Percentiles rank a stretch among this genome's conserved stretches.
Conservation (phyloP, 2,797 vertebrate species). For the Girardinus metallicus region DNA sequence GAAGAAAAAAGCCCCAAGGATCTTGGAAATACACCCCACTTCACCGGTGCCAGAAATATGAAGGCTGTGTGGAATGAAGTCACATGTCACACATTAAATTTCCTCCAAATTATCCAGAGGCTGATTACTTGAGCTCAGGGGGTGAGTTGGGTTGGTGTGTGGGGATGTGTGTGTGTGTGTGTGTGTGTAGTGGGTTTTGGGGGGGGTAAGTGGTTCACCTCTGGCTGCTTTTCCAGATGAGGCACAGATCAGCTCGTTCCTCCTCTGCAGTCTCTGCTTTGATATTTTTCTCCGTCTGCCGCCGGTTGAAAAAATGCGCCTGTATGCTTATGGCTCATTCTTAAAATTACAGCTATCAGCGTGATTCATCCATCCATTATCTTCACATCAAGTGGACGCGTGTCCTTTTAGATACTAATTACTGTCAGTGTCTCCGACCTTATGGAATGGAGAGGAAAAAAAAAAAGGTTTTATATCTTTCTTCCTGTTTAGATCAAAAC, state of each 20-base stretch:
- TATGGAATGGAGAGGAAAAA: background rate
- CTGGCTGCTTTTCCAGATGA: conserved; percentile 19
- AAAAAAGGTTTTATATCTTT: background rate
- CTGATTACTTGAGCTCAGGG: conserved; percentile 13
- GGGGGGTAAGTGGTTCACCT: conserved; percentile 7
- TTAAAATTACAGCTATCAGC: conserved; percentile 14
- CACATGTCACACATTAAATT: conserved; percentile 26
- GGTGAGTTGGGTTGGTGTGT: background rate
- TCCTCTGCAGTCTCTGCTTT: conserved; percentile 36
- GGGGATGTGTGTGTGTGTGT: too few relatives aligned
- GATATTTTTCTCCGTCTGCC: conserved; percentile 5
- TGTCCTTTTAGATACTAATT: conserved; percentile 30
- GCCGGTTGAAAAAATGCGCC: conserved; percentile 15
- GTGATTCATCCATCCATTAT: conserved; percentile 9
- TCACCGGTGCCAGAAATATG: conserved; percentile 13
- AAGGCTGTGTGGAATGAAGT: conserved; percentile 19
- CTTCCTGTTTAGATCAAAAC: conserved; percentile 5
- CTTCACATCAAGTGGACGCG: conserved; percentile 23
- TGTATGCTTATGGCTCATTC: conserved; percentile 9
- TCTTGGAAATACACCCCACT: conserved; percentile 25
- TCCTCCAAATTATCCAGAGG: conserved; percentile 26
- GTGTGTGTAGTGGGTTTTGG: too few relatives aligned
- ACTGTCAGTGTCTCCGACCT: conserved; percentile 3
- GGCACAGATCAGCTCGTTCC: conserved; percentile 22
- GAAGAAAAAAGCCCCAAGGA: conserved; percentile 6